These are phyloP conservation scores for Formica aserva DNA, from an alignment of 2,888 invertebrate species.

Conservation along the genomic window DNA sequence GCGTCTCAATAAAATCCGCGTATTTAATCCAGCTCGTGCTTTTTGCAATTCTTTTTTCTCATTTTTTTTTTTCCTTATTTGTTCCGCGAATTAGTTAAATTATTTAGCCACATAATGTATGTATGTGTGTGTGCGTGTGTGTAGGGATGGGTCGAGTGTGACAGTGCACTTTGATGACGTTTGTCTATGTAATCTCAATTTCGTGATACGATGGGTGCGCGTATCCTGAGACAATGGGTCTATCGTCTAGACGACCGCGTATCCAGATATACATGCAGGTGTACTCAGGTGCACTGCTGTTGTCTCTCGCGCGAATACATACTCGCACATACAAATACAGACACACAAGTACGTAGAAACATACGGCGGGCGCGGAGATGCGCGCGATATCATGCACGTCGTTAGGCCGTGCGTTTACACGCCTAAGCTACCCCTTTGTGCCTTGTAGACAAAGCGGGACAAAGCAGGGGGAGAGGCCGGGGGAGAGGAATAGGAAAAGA, in stretches of 20 bases:
- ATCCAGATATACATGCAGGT: conserved; percentile 45
- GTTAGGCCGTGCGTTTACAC: conserved; percentile 61
- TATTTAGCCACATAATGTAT: conserved; percentile 30
- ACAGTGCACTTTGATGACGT: conserved; percentile 55
- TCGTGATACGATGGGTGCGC: conserved; percentile 21
- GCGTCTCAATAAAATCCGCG: not conserved
- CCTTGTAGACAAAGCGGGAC: conserved; percentile 53
- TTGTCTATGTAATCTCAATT: conserved; percentile 57
- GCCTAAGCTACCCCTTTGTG: conserved; percentile 66
- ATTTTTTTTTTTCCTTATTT: not conserved
- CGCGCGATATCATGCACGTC: conserved; percentile 59
- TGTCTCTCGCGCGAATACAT: not conserved
- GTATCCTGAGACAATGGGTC: conserved; percentile 55
- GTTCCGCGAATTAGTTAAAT: conserved; percentile 31
- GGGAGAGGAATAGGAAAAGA: conserved; percentile 8
- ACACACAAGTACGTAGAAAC: conserved; percentile 20
- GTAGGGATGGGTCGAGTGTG: conserved; percentile 1
- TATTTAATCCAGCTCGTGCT: not conserved
- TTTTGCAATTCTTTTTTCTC: not conserved
- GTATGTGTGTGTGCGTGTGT: not conserved
- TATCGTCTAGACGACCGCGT: conserved; percentile 45
- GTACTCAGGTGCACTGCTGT: conserved; percentile 50
- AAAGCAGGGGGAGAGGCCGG: not conserved
- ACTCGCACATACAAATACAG: not conserved
- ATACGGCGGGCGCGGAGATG: conserved; percentile 39